These are phyloP conservation scores for Siphlonurus alternatus DNA, from an alignment of 2,888 invertebrate species.

Conservation along the genomic window DNA sequence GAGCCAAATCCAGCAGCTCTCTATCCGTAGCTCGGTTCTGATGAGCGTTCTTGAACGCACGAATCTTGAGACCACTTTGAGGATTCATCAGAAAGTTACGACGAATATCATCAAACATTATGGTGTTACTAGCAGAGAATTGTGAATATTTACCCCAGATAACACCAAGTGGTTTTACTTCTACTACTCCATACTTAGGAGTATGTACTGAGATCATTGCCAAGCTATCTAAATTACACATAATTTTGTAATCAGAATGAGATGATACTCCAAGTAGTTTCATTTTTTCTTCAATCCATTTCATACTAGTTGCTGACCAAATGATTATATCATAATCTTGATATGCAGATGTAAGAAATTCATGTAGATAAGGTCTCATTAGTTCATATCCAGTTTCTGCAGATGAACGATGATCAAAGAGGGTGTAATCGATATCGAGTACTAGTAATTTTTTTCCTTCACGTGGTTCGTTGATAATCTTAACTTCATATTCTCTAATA, in stretches of 20 bases:
- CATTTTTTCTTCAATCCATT: slow-evolving; percentile 98
- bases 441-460: slow-evolving; percentile 80
- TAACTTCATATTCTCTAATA: slow-evolving; percentile 67
- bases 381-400: slow-evolving; percentile 78
- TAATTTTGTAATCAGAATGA: slow-evolving; percentile 74
- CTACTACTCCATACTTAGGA: slow-evolving; percentile 77
- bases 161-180: slow-evolving; percentile 86
- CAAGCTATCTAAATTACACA: slow-evolving; percentile 76
- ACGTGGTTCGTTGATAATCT: slow-evolving; percentile 62
- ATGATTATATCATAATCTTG: slow-evolving; percentile 88
- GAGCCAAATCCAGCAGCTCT: slow-evolving; percentile 63
- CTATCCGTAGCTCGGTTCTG: slow-evolving; percentile 66
- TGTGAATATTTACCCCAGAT: slow-evolving; percentile 93
- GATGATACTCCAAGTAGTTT: slow-evolving; percentile 69
- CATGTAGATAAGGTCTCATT: slow-evolving; percentile 90
- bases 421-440: slow-evolving; percentile 88
- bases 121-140: slow-evolving; percentile 79
- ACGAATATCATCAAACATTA: slow-evolving; percentile 94
- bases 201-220: slow-evolving; percentile 94
- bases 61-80: slow-evolving; percentile 76
- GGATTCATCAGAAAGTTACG: slow-evolving; percentile 97
- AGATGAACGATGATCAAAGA: slow-evolving; percentile 87
- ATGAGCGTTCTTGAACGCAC: slow-evolving; percentile 83
- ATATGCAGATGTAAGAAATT: slow-evolving; percentile 76
- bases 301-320: slow-evolving; percentile 98